Base-by-base conservation (phyloP, 2,888 invertebrate genomes). In the Tiliacea citrago region DNA sequence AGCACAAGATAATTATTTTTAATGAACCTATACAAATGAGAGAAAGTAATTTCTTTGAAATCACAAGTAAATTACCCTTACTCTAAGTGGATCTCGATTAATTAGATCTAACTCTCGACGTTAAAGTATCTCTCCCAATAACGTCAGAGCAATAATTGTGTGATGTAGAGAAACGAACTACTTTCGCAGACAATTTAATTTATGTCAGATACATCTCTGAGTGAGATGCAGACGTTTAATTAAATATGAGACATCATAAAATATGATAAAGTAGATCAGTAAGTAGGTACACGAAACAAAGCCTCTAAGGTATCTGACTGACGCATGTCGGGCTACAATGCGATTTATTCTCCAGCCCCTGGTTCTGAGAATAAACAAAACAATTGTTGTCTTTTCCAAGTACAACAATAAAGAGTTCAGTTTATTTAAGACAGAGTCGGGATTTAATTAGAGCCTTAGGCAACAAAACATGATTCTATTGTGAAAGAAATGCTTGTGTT, bases 111-210 rank as follows among this genome's bases (percentile, higher is more conserved):
- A 65, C 39, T n/a, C 49, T 76, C 24, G 29, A 45, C 49, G 49
- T 39, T 13, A 61, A 62, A 49, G 49, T 60, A 47, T 63, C 12
- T 61, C 42, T 24, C 3, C 12, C 24, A 60, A 68, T 58, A 81
- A 78, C n/a, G 13, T 62, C 55, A 49, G 39, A 55, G 47, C 58
- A 60, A 13, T 68, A 49, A 55, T 53, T 74, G 39, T 35, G 12
- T 47, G 39, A 42, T 65, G 21, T 42, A 53, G 18, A 65, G 49
- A 75, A 63, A 68, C 51, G 21, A 74, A 75, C 51, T 47, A 58
- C 75, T 75, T 42, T 29, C 24, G 8, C 13, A 47, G n/a, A 81
- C 67, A 42, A 55, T 63, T 65, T 68, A 53, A 68, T 81, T 81
- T 45, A 58, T 61, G 66, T 67, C 61, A 73, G 49, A 47, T 18